Percentiles rank a stretch among this genome's conserved stretches.
Conservation (phyloP, 2,888 invertebrate species). For the Andrena fulva region DNA sequence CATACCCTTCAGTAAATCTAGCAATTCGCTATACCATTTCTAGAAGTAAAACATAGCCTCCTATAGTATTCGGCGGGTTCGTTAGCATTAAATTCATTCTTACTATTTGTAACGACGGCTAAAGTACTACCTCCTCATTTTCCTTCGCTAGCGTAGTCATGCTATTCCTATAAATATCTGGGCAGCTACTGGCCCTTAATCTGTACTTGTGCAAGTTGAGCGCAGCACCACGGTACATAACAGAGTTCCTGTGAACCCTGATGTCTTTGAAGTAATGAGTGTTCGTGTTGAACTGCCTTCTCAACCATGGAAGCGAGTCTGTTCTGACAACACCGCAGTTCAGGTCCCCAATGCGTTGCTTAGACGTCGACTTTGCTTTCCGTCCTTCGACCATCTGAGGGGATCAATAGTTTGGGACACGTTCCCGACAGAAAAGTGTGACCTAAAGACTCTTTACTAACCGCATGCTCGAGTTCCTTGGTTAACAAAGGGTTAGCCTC, state of each 20-base stretch:
- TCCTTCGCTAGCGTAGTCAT: conserved; percentile 93
- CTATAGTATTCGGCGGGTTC: not conserved
- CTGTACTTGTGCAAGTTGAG: conserved; percentile 93
- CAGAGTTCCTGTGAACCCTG: conserved; percentile 91
- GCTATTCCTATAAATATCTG: conserved; percentile 95
- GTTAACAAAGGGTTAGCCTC: conserved; percentile 76
- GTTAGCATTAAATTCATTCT: not conserved
- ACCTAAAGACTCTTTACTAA: conserved; percentile 41
- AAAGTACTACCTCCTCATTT: conserved; percentile 88
- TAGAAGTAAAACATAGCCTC: conserved; percentile 83
- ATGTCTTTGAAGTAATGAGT: conserved; percentile 91
- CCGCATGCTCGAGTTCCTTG: conserved; percentile 75
- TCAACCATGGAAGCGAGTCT: conserved; percentile 85
- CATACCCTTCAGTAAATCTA: conserved; percentile 89
- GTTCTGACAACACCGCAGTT: conserved; percentile 76
- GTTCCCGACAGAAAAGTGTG: too few relatives aligned
- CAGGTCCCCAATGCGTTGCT: conserved; percentile 74
- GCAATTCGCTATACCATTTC: conserved; percentile 90
- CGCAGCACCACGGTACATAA: conserved; percentile 94
- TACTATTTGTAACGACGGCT: not conserved
- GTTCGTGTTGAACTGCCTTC: conserved; percentile 87
- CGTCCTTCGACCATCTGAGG: conserved; percentile 75
- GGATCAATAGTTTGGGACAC: not conserved
- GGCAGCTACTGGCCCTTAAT: conserved; percentile 94
- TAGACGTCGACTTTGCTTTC: conserved; percentile 75